These are phyloP conservation scores for Chrysolina americana DNA, from an alignment of 2,888 invertebrate genomes.

Conservation along the genomic window DNA sequence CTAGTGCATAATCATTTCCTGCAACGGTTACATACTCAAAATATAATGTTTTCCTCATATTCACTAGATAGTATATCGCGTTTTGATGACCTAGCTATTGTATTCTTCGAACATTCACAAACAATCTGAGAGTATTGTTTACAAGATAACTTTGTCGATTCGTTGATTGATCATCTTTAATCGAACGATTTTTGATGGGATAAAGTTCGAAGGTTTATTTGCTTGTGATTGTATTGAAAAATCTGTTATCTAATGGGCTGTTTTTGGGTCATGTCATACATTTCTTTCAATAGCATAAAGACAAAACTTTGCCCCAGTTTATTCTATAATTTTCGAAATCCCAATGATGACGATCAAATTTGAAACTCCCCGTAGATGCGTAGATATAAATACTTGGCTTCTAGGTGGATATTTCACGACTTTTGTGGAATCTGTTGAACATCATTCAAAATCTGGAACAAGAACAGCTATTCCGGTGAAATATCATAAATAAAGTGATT, in stretches of 20 bases:
- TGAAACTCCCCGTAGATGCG: too few species aligned
- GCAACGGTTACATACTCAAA: too few species aligned
- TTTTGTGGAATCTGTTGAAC: too few species aligned
- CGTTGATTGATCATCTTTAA: neutral
- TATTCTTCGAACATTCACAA: neutral
- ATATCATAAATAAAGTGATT: too few species aligned
- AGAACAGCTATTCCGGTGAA: too few species aligned
- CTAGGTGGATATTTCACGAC: too few species aligned
- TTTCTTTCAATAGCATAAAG: neutral
- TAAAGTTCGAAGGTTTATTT: neutral
- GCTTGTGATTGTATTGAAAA: neutral
- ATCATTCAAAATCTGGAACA: too few species aligned
- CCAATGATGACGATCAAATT: too few species aligned
- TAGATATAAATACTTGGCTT: too few species aligned
- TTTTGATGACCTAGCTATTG: neutral
- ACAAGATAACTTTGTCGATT: neutral
- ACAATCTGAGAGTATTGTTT: neutral
- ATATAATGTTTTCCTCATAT: neutral
- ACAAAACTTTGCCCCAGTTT: too few species aligned
- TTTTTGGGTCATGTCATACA: neutral
- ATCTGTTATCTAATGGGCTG: neutral
- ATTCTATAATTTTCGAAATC: too few species aligned
- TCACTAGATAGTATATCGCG: neutral
- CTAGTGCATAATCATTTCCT: too few species aligned
- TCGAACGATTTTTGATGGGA: neutral